Evolutionary conservation across 1,140 invertebrate species (phyloP), one percentile per base, ranked within the genome.

Genomic region (Sesamia nonagrioides): DNA sequence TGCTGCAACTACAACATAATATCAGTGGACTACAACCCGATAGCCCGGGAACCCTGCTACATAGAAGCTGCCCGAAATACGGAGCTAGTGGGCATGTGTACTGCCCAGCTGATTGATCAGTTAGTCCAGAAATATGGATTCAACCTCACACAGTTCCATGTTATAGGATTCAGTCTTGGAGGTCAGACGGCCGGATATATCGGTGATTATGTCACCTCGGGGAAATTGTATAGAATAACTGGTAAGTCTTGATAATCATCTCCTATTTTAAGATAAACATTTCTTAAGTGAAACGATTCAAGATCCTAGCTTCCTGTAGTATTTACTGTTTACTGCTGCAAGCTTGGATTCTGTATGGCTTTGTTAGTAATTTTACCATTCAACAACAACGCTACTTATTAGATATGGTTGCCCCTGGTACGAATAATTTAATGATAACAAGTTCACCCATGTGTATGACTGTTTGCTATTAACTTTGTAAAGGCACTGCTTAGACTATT

Each of bases 101-200:
- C 95, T 0, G 97, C 96, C 0, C 95, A 95, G 79, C 95, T 97
- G 71, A 95, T 97, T 9, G 96, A 96, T 73, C 96, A 95, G 83
- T 86, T 97, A 54, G 94, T 97, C 33, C 91, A 92, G 2, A 91
- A 92, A 0, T 91, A 95, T 48, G 95, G 95, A 1, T 95, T 97
- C 2, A 71, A 92, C 0, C 87, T 97, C 27, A 84, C 95, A n/a
- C 95, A 92, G 63, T 95, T 98, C 77, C 98, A 99, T 88, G 91
- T 99, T 3, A 97, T 99, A 82, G 98, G 98, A 0, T 99, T 99
- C 91, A 99, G 98, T 88, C 95, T 99, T 9, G 98, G 98, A 0
- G 98, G 97, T 0, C 98, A 99, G 82, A 96, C 97, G 2, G 97
- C 98, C 0, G 98, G 98, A 0, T 97, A 97, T 80, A 96, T 97